Conservation (phyloP, 2,113 vertebrate species). For the Seriola quinqueradiata region DNA sequence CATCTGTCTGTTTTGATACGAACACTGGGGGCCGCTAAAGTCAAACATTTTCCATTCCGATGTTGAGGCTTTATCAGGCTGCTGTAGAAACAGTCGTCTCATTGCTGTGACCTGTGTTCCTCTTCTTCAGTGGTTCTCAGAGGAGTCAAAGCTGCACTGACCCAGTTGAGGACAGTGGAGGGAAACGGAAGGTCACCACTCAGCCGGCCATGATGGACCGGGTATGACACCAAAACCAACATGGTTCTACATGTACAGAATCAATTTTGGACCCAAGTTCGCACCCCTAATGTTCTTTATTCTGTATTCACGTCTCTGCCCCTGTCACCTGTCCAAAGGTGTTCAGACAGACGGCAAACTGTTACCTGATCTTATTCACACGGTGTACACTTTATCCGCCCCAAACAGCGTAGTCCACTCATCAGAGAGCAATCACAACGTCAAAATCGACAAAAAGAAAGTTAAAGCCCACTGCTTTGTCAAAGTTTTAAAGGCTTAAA, state of each 20-base stretch:
- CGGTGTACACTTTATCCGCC: too few species aligned
- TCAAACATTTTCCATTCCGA: background rate
- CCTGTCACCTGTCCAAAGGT: too few species aligned
- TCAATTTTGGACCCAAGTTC: background rate
- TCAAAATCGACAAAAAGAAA: too few species aligned
- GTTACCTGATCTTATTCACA: too few species aligned
- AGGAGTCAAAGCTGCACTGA: constrained; percentile 95
- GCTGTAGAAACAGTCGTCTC: background rate
- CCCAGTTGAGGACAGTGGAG: constrained; percentile 85
- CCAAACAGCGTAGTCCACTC: too few species aligned
- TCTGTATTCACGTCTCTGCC: too few species aligned
- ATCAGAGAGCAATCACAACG: too few species aligned
- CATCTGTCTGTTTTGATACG: background rate
- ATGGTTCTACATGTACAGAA: background rate
- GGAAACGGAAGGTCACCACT: constrained; percentile 79
- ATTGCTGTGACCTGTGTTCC: constrained; percentile 18
- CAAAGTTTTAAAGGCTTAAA: too few species aligned
- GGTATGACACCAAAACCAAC: constrained; percentile 47
- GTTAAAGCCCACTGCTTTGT: too few species aligned
- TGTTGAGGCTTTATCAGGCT: background rate
- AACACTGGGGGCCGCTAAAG: background rate
- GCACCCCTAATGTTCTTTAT: background rate
- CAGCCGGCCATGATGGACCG: constrained; percentile 63
- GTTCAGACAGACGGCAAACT: too few species aligned
- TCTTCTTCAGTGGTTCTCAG: constrained; percentile 81